Percentiles rank a stretch among this genome's conserved stretches.
Conservation (phyloP, 2,797 vertebrate species). For the Micropoecilia bifurca region DNA sequence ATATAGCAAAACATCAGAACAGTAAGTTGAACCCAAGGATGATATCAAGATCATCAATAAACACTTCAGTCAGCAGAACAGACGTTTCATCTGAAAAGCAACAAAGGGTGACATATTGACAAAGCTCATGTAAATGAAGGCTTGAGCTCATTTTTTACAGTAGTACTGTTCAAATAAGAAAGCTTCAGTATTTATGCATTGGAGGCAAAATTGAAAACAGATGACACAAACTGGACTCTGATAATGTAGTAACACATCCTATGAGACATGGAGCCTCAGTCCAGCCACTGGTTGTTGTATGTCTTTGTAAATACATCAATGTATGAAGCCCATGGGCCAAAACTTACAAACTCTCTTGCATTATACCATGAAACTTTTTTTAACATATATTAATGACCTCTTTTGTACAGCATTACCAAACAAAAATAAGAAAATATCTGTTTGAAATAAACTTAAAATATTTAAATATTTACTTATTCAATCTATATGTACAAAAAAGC, state of each 20-base stretch:
- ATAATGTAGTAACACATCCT: background rate
- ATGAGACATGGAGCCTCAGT: background rate
- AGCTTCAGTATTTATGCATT: slow-evolving; percentile 5
- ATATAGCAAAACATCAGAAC: background rate
- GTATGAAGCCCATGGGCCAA: background rate
- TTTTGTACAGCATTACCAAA: background rate
- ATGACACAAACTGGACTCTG: background rate
- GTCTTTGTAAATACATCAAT: background rate
- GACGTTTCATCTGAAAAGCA: background rate
- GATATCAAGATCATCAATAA: background rate
- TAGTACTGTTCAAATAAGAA: background rate
- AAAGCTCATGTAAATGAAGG: background rate
- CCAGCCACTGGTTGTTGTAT: background rate
- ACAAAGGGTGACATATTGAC: background rate
- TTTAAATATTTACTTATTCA: background rate
- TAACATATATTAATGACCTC: background rate
- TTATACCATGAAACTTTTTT: background rate
- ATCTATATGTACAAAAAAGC: background rate
- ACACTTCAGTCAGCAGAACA: background rate
- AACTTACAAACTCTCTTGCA: background rate
- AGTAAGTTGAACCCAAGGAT: background rate
- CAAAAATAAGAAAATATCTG: background rate
- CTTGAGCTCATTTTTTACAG: background rate
- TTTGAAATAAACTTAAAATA: too few relatives aligned
- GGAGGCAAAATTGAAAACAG: slow-evolving; percentile 40